A percentile compares a stretch with the other conserved stretches of the same genome.
Evolutionary conservation across 2,797 vertebrate genomes (phyloP).

Genomic region (Crocidura indochinensis): DNA sequence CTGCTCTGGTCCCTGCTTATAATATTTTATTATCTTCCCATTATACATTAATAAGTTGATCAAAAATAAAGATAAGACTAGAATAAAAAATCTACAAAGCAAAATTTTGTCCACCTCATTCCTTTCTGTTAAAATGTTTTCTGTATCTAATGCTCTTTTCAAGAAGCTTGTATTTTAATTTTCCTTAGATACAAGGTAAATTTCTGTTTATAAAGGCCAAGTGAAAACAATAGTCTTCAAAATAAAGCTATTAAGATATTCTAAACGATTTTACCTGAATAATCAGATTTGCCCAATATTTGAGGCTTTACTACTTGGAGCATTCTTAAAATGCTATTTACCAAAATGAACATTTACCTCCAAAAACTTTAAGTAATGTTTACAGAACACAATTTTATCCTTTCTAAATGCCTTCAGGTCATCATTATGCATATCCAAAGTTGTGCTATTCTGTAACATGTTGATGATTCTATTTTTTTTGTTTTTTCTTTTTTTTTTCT

Average conservation of each 20-base stretch:
- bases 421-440: constrained; percentile 60
- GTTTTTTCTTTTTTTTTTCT: too few species aligned
- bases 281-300: constrained; percentile 43
- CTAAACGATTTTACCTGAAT: not conserved
- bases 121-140: constrained; percentile 31
- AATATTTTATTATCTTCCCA: constrained; percentile 46
- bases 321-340: constrained; percentile 68
- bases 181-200: constrained; percentile 61
- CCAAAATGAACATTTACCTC: constrained; percentile 65
- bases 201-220: constrained; percentile 70
- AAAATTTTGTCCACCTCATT: constrained; percentile 13
- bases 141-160: constrained; percentile 52
- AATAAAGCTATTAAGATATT: constrained; percentile 63
- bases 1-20: not conserved
- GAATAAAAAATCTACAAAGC: constrained; percentile 37
- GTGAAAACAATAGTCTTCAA: constrained; percentile 43
- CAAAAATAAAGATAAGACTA: constrained; percentile 13
- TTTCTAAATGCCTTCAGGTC: constrained; percentile 52
- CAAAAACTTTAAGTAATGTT: constrained; percentile 51
- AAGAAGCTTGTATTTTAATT: constrained; percentile 66
- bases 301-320: constrained; percentile 46
- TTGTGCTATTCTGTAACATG: constrained; percentile 13
- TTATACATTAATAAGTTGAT: constrained; percentile 26
- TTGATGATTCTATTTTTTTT: constrained; percentile 46
- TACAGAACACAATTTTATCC: constrained; percentile 37